Conservation (phyloP, 2,888 invertebrate genomes). For the Diarsia dahlii region DNA sequence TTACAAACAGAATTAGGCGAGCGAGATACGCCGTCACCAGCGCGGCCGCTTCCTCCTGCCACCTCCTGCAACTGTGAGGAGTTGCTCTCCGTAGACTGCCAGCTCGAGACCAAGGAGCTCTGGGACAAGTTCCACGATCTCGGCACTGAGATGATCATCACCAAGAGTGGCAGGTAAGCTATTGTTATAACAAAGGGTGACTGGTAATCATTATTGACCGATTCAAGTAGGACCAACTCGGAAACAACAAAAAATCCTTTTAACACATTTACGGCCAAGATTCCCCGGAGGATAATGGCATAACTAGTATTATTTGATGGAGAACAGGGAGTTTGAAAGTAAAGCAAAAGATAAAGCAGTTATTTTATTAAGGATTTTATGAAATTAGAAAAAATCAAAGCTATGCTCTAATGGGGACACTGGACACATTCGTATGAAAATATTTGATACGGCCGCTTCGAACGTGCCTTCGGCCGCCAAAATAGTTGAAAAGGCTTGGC, state of each 20-base stretch:
- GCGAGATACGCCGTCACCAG: constrained; percentile 88
- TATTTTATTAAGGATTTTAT: too few relatives aligned
- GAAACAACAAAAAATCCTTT: not conserved
- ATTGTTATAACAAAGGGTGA: not conserved
- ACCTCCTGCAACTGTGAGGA: constrained; percentile 96
- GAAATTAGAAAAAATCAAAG: too few relatives aligned
- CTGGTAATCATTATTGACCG: not conserved
- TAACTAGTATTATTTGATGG: too few relatives aligned
- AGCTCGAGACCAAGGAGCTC: constrained; percentile 98
- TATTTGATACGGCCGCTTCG: too few relatives aligned
- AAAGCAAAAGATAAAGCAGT: too few relatives aligned
- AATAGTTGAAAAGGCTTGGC: too few relatives aligned
- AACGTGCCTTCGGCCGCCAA: too few relatives aligned
- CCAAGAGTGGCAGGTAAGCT: constrained; percentile 97
- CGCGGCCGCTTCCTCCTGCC: constrained; percentile 83
- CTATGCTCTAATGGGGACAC: too few relatives aligned
- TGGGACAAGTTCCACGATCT: constrained; percentile 99
- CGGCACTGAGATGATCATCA: constrained; percentile 99
- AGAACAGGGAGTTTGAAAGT: too few relatives aligned
- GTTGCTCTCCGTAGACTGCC: constrained; percentile 95
- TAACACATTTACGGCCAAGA: too few relatives aligned
- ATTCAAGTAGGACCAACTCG: not conserved
- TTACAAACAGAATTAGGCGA: constrained; percentile 84
- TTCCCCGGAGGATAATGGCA: too few relatives aligned
- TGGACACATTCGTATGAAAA: too few relatives aligned